Conservation (phyloP, 1,140 invertebrate genomes). For the Drosophila obscura region DNA sequence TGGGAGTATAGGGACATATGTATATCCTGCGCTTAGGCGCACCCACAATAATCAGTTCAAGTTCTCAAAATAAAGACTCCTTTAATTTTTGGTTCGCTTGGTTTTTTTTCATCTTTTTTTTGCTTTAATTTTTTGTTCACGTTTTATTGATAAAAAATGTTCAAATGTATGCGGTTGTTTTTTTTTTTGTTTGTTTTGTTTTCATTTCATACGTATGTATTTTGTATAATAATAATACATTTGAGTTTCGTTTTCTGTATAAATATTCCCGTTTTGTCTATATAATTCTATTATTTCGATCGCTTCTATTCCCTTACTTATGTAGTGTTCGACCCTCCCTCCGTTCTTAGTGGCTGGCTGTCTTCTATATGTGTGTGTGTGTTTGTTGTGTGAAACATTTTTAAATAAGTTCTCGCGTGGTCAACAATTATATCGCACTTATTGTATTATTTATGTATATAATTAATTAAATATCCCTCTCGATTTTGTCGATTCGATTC, state of each 20-base stretch:
- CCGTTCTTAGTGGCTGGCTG: slow-evolving; percentile 33
- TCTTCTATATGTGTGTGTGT: slow-evolving; percentile 19
- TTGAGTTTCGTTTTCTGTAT: slow-evolving; percentile 65
- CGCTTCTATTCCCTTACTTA: slow-evolving; percentile 65
- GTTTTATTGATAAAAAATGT: slow-evolving; percentile 81
- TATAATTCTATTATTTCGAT: slow-evolving; percentile 76
- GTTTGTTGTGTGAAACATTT: slow-evolving; percentile 53
- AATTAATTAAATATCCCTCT: slow-evolving; percentile 39
- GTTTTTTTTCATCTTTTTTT: slow-evolving; percentile 31
- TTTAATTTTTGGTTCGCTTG: slow-evolving; percentile 28
- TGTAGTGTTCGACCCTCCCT: slow-evolving; percentile 54
- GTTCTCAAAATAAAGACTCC: too few species aligned
- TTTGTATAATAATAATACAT: slow-evolving; percentile 81
- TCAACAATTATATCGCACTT: slow-evolving; percentile 53
- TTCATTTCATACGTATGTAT: slow-evolving; percentile 56
- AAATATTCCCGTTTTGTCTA: slow-evolving; percentile 78
- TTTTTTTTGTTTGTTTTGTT: slow-evolving; percentile 34
- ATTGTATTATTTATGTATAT: slow-evolving; percentile 36
- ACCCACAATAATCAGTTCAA: not conserved
- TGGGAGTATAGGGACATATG: too few species aligned
- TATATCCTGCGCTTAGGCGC: too few species aligned
- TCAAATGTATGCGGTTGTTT: slow-evolving; percentile 73
- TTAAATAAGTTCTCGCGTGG: slow-evolving; percentile 65
- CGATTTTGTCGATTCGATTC: slow-evolving; percentile 32
- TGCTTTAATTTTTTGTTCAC: slow-evolving; percentile 43